phyloP scores from a whole-genome alignment of 2,113 vertebrate species.

The Ageneiosus marmoratus region DNA sequence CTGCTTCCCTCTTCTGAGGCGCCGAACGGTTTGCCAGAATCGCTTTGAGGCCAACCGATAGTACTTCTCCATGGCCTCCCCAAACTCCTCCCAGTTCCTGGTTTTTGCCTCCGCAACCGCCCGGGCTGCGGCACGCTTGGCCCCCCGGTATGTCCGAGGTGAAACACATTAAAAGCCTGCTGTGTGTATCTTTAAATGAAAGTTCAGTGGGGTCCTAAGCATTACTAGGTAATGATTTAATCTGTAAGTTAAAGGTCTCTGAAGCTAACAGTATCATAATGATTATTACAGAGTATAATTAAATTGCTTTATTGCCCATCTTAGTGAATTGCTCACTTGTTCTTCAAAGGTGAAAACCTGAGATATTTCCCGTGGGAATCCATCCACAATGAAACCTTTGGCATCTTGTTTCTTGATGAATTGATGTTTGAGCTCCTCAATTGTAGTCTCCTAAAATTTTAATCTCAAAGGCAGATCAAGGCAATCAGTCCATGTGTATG shows the following conservation, averaged over 20 bases:
- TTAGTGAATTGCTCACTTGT: conserved; percentile 58
- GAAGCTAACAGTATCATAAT: not conserved
- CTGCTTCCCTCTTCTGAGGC: no score
- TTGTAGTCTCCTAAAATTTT: conserved; percentile 65
- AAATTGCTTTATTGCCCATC: conserved; percentile 50
- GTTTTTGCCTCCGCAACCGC: no score
- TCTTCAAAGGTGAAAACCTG: conserved; percentile 73
- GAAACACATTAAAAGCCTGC: not conserved
- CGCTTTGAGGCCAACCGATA: no score
- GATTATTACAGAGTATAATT: not conserved
- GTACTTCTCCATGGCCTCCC: no score
- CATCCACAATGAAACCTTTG: conserved; percentile 70
- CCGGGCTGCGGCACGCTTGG: no score
- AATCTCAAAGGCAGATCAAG: not conserved
- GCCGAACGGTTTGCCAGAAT: no score
- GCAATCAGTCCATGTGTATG: not conserved
- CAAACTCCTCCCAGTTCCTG: no score
- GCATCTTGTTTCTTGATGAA: conserved; percentile 69
- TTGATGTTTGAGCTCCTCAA: conserved; percentile 72
- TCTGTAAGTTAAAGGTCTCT: not conserved
- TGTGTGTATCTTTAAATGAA: not conserved
- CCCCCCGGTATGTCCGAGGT: no score
- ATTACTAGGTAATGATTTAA: not conserved
- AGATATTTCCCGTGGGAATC: conserved; percentile 71
- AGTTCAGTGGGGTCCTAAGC: not conserved